These are phyloP conservation scores for Gymnopithys bicolor DNA, from an alignment of 2,797 vertebrate genomes.

Conservation along the genomic window DNA sequence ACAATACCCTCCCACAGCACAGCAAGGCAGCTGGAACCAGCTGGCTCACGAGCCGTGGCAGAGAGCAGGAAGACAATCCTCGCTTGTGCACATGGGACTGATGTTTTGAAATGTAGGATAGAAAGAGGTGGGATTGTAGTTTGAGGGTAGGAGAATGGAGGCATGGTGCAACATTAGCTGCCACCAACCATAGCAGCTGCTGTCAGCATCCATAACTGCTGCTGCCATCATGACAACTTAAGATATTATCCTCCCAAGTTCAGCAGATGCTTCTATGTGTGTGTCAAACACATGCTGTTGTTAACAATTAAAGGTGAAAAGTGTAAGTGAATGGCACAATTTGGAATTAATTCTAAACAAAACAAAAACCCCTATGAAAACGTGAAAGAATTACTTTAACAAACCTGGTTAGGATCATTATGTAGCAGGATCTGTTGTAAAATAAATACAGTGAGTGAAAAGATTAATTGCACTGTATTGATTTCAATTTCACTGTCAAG, in stretches of 20 bases:
- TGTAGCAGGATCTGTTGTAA: neutral
- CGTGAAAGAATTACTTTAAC: neutral
- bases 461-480: neutral
- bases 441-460: neutral
- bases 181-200: neutral
- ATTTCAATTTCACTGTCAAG: neutral
- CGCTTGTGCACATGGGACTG: too few species aligned
- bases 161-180: too few species aligned
- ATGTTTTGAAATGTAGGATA: neutral
- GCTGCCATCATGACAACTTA: neutral
- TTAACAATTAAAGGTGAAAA: neutral
- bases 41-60: neutral
- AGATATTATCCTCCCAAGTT: neutral
- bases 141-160: neutral
- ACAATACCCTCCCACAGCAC: fast-evolving
- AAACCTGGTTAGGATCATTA: neutral
- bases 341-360: neutral
- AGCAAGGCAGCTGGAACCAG: neutral
- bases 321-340: neutral
- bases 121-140: neutral
- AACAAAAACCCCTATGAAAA: neutral
- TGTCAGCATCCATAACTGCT: neutral
- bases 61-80: neutral
- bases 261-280: neutral
- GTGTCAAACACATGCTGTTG: neutral